Conservation (phyloP, 2,888 invertebrate genomes). For the Megastigmus dorsalis region DNA sequence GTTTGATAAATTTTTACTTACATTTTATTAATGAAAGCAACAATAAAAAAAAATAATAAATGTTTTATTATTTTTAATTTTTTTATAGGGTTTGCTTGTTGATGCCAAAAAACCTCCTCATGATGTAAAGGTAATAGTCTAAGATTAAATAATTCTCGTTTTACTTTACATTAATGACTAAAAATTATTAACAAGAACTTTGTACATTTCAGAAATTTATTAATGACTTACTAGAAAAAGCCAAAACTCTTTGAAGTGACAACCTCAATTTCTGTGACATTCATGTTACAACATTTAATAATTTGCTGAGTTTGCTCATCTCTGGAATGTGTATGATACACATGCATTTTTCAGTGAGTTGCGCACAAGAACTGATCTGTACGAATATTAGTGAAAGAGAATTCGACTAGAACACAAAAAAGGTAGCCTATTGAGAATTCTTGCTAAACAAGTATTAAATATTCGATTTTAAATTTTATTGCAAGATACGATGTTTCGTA, state of each 20-base stretch:
- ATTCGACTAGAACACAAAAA: conserved; percentile 49
- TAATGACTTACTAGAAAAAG: conserved; percentile 90
- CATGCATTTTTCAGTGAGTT: conserved; percentile 52
- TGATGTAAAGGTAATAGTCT: conserved; percentile 86
- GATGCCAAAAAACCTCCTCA: conserved; percentile 91
- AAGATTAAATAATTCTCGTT: background rate
- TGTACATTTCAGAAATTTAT: conserved; percentile 87
- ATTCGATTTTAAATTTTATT: conserved; percentile 60
- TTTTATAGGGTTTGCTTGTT: conserved; percentile 82
- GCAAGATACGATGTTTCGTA: conserved; percentile 52
- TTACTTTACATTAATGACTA: background rate
- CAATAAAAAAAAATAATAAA: background rate
- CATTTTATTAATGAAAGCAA: conserved; percentile 9
- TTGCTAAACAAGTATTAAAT: conserved; percentile 50
- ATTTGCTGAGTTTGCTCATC: conserved; percentile 39
- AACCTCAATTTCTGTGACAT: conserved; percentile 36
- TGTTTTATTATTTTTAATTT: conserved; percentile 4
- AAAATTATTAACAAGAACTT: background rate
- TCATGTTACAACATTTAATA: conserved; percentile 35
- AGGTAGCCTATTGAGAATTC: conserved; percentile 51
- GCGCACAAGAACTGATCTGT: conserved; percentile 52
- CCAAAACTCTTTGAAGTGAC: conserved; percentile 86
- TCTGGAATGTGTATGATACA: conserved; percentile 41
- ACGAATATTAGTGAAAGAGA: conserved; percentile 49
- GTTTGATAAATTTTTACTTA: background rate